Percentiles rank a stretch among this genome's conserved stretches.
These are phyloP conservation scores for Enteromius radiatus DNA, from an alignment of 2,797 vertebrate species.

Conservation along the genomic window DNA sequence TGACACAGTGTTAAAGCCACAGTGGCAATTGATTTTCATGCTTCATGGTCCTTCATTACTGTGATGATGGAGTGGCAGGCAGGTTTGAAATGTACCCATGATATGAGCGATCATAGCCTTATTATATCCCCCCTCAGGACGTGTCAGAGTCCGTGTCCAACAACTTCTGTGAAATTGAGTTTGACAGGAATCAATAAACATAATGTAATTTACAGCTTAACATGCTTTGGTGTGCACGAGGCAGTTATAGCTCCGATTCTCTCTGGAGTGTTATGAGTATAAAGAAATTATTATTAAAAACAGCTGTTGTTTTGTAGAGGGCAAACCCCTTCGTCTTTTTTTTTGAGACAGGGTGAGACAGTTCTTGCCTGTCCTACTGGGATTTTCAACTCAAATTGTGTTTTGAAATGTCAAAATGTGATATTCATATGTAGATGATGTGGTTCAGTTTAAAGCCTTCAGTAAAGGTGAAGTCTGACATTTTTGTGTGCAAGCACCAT, in stretches of 20 bases:
- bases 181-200: constrained; percentile 80
- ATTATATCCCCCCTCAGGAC: constrained; percentile 70
- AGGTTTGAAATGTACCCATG: constrained; percentile 70
- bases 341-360: constrained; percentile 12
- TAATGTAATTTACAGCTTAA: constrained; percentile 77
- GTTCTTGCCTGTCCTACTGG: background rate
- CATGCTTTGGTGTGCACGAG: constrained; percentile 71
- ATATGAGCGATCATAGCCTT: constrained; percentile 79
- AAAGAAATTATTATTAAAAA: constrained; percentile 60
- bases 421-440: background rate
- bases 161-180: constrained; percentile 78
- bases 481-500: background rate
- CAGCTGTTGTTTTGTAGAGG: constrained; percentile 23
- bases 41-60: constrained; percentile 75
- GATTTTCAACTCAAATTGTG: background rate
- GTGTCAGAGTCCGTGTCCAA: constrained; percentile 54
- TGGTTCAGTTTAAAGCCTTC: background rate
- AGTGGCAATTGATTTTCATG: constrained; percentile 69
- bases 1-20: constrained; percentile 31
- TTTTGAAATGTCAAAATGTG: background rate
- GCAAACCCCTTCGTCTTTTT: constrained; percentile 59
- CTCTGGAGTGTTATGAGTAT: constrained; percentile 69
- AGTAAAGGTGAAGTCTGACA: background rate
- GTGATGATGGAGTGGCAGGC: constrained; percentile 70
- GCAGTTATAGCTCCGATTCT: constrained; percentile 59